Base-by-base conservation (phyloP, 2,113 vertebrate species). In the Procavia capensis region DNA sequence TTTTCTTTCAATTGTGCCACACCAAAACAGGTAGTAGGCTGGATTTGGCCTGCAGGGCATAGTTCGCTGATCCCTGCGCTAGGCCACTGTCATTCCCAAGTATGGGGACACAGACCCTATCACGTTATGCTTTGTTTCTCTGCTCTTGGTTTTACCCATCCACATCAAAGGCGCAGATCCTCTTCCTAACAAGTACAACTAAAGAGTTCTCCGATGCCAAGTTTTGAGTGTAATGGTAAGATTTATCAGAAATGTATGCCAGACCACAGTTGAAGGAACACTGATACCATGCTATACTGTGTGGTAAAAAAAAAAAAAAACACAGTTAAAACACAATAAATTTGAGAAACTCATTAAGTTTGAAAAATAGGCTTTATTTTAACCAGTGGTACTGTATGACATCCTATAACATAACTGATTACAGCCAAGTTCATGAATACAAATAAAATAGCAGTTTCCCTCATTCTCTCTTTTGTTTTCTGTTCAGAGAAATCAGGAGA, bases 281-380 rank as follows among this genome's bases (percentile, higher is more conserved):
- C 0, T 22, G 57, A 84, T n/a, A 45, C 3, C 74, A 90, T 66
- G 68, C 54, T 47, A 80, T 24, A 50, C 0, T 0, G 43, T 24
- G 25, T 63, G 85, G 20, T 39, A 66, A 90, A 61, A 45, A 6
- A 85, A 27, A 82, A 63, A 24, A 85, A 45, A 4, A 54, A 75
- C n/a, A n/a, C n/a, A 61, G 50, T 31, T 0, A 86, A n/a, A 88
- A 41, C 13, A 50, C 0, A 81, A 94, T 2, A 91, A 91, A 95
- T 31, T 54, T 74, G 86, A 96, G 84, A 93, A 97, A 98, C 24
- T 80, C 97, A 80, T 78, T 97, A 97, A 75, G 94, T 98, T 98
- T 98, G 98, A 98, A 99, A 99, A 99, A 98, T 98, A 99, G 97
- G 98, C 98, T 99, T 99, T 98, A 98, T 98, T 99, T 97, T 96